A percentile compares a stretch with the other conserved stretches of the same genome.
phyloP scores from a whole-genome alignment of 2,113 vertebrate genomes.

The Silurus meridionalis region DNA sequence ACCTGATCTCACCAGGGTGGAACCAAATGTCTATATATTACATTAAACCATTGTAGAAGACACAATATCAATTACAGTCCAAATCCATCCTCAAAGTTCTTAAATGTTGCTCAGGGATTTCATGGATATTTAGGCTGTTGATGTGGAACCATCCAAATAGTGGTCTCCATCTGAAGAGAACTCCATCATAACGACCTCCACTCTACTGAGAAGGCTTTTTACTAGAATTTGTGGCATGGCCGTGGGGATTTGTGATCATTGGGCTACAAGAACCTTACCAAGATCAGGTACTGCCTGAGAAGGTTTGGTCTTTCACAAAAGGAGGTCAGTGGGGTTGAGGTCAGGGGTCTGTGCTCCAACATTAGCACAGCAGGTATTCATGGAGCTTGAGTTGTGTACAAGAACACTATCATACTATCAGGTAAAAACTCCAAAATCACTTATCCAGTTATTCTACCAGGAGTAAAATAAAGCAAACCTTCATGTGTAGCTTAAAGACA shows the following conservation, averaged over 20 bases:
- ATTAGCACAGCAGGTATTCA: not conserved
- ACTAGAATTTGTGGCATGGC: not conserved
- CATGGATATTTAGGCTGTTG: no score
- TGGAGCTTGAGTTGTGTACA: not conserved
- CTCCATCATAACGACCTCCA: not conserved
- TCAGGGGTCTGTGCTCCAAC: not conserved
- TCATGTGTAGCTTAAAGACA: no score
- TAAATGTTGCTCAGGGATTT: no score
- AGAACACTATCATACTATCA: not conserved
- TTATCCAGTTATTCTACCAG: no score
- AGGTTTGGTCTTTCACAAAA: not conserved
- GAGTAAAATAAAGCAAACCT: no score
- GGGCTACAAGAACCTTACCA: not conserved
- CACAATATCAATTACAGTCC: no score
- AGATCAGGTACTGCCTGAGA: not conserved
- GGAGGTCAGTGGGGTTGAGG: not conserved
- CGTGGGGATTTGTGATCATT: not conserved
- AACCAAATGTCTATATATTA: no score
- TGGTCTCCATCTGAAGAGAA: no score
- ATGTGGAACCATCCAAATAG: no score
- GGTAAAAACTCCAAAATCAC: not conserved
- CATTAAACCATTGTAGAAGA: no score
- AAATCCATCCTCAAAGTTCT: no score
- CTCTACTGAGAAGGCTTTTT: not conserved
- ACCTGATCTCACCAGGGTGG: no score